Evolutionary conservation across 2,113 vertebrate genomes (phyloP).

Genomic region (Cololabis saira): DNA sequence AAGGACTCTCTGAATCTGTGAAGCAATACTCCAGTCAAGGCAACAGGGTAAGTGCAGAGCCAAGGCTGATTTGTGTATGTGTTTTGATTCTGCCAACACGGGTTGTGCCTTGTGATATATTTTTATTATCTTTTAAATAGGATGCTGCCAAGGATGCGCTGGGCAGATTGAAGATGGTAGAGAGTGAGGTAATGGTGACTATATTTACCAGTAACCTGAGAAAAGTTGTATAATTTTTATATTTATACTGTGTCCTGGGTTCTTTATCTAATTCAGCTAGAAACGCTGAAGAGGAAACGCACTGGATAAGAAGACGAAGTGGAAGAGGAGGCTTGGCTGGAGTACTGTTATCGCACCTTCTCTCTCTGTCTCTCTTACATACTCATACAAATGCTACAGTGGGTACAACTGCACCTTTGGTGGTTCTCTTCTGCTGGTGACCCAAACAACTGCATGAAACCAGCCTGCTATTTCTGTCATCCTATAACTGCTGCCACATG

Average conservation of each 20-base stretch:
- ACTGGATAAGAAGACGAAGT: constrained; percentile 52
- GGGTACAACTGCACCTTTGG: constrained; percentile 30
- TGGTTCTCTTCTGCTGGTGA: constrained; percentile 25
- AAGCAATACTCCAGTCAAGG: constrained; percentile 87
- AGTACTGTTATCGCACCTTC: constrained; percentile 48
- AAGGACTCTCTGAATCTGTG: constrained; percentile 85
- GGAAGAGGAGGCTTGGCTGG: constrained; percentile 31
- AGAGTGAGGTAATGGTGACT: constrained; percentile 82
- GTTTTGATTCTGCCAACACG: neutral
- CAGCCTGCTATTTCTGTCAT: constrained; percentile 7
- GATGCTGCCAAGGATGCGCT: constrained; percentile 90
- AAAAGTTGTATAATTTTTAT: constrained; percentile 1
- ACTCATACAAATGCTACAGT: constrained; percentile 40
- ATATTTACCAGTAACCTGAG: neutral
- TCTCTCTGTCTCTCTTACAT: neutral
- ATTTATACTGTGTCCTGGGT: neutral
- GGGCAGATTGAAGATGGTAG: constrained; percentile 86
- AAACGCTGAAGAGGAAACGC: constrained; percentile 75
- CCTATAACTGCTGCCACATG: constrained; percentile 12
- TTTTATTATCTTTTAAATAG: constrained; percentile 62
- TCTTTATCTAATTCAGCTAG: constrained; percentile 67
- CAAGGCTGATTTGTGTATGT: neutral
- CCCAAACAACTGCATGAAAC: constrained; percentile 43
- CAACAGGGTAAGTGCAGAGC: constrained; percentile 82
- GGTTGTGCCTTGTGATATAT: neutral